Evolutionary conservation across 2,888 invertebrate genomes (phyloP).

Genomic region (Diarsia mendica): DNA sequence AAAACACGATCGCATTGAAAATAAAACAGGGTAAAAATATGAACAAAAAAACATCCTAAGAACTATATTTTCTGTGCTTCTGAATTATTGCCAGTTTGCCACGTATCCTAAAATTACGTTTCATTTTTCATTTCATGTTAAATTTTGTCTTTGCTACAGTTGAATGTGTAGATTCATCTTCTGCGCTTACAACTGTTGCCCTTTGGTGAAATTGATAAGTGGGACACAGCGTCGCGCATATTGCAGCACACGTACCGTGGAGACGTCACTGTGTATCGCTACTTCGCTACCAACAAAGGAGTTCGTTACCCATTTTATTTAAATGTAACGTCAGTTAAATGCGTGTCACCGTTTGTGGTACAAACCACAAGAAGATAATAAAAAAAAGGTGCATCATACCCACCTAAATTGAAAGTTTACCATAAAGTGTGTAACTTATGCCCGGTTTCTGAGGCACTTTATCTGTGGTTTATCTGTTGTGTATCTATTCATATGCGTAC

Average conservation of each 20-base stretch:
- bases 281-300: constrained; percentile 55
- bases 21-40: constrained; percentile 3
- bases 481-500: too few relatives aligned
- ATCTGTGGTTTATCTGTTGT: too few relatives aligned
- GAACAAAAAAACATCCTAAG: not conserved
- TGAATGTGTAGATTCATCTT: constrained; percentile 67
- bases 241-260: constrained; percentile 82
- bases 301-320: constrained; percentile 54
- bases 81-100: too few relatives aligned
- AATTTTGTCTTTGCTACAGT: not conserved
- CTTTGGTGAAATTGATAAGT: constrained; percentile 88
- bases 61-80: not conserved
- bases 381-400: not conserved
- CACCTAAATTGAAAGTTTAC: constrained; percentile 13
- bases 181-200: constrained; percentile 79
- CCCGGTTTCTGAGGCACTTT: too few relatives aligned
- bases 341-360: not conserved
- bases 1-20: not conserved
- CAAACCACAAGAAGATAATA: not conserved
- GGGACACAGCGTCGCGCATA: constrained; percentile 81
- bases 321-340: constrained; percentile 16
- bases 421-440: not conserved
- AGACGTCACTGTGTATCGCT: constrained; percentile 73
- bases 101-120: not conserved
- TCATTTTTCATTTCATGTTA: not conserved